Conservation (phyloP, 2,113 vertebrate species). For the Poeciliopsis prolifica region DNA sequence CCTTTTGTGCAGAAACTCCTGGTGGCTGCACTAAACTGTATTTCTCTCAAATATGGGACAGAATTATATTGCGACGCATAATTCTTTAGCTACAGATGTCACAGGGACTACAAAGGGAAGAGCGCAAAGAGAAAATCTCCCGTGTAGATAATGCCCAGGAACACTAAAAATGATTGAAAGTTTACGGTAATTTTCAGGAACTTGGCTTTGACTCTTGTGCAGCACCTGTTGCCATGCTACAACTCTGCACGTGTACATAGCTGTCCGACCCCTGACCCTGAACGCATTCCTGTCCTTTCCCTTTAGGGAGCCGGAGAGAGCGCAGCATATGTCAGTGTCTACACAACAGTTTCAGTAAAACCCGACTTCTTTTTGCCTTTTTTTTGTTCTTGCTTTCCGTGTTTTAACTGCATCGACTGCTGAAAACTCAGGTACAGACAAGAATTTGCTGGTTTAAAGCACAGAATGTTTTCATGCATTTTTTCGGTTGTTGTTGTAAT, state of each 20-base stretch:
- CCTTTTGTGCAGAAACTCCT: constrained; percentile 49
- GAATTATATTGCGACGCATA: constrained; percentile 1
- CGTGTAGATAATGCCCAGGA: not conserved
- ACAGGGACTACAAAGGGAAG: not conserved
- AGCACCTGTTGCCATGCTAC: constrained; percentile 73
- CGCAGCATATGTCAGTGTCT: constrained; percentile 57
- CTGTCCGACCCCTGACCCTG: constrained; percentile 62
- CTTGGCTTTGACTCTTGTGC: constrained; percentile 17
- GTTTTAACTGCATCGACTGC: not conserved
- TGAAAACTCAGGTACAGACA: not conserved
- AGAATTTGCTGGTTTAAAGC: not conserved
- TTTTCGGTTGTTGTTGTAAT: not conserved
- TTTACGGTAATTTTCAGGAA: constrained; percentile 25
- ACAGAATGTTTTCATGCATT: not conserved
- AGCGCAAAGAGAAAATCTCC: not conserved
- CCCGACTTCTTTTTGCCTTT: constrained; percentile 8
- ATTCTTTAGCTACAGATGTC: not conserved
- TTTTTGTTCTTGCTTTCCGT: not conserved
- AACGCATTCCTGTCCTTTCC: constrained; percentile 60
- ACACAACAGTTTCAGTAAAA: constrained; percentile 39
- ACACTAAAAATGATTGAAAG: constrained; percentile 6
- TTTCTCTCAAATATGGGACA: not conserved
- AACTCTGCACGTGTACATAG: constrained; percentile 47
- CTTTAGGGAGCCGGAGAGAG: constrained; percentile 55
- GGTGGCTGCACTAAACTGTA: not conserved